phyloP scores from a whole-genome alignment of 1,140 invertebrate genomes.

The Drosophila repleta region DNA sequence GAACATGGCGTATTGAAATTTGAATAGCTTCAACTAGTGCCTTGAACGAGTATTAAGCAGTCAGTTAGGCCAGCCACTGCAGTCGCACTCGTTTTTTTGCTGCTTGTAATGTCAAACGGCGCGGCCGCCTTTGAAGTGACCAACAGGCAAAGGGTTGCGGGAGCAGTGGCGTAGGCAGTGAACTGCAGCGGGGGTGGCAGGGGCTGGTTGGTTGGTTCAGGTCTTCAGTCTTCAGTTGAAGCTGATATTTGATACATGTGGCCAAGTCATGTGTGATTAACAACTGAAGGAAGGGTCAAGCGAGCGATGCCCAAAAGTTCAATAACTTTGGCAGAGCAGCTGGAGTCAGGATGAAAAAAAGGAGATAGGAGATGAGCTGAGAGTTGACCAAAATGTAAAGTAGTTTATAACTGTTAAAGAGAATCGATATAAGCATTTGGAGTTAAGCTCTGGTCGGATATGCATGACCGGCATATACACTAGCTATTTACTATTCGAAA shows the following conservation, averaged over 20 bases:
- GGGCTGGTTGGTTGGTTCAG: slow-evolving; percentile 22
- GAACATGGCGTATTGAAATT: too few species aligned
- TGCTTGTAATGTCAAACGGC: slow-evolving; percentile 61
- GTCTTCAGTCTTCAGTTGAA: too few species aligned
- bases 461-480: too few species aligned
- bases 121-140: slow-evolving; percentile 70
- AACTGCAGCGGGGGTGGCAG: neutral
- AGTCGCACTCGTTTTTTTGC: slow-evolving; percentile 23
- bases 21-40: too few species aligned
- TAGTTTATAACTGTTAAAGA: too few species aligned
- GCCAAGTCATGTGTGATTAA: slow-evolving; percentile 75
- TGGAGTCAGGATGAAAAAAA: neutral
- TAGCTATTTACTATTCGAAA: too few species aligned
- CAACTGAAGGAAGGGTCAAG: slow-evolving; percentile 48
- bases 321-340: slow-evolving; percentile 55
- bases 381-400: too few species aligned
- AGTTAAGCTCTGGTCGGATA: too few species aligned
- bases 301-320: slow-evolving; percentile 29
- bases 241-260: slow-evolving; percentile 72
- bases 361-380: too few species aligned
- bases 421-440: too few species aligned
- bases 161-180: neutral
- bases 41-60: too few species aligned
- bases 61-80: too few species aligned
- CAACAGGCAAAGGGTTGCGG: neutral